Conservation (phyloP, 1,140 invertebrate genomes). For the Anoplophora glabripennis region DNA sequence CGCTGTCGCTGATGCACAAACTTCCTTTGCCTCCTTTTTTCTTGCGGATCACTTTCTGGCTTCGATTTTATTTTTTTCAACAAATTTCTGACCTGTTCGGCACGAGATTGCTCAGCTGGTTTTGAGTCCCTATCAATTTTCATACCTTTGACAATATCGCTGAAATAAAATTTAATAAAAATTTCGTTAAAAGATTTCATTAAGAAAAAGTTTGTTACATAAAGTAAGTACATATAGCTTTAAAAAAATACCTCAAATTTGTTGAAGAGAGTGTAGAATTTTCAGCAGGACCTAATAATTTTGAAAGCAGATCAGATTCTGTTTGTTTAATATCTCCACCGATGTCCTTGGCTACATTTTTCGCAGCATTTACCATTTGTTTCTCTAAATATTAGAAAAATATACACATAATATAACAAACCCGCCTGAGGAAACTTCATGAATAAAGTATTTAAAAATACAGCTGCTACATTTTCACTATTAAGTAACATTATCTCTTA, state of each 20-base stretch:
- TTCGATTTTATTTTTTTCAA: slow-evolving; percentile 23
- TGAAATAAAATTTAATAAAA: slow-evolving; percentile 45
- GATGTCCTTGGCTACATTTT: slow-evolving; percentile 63
- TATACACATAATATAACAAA: not conserved
- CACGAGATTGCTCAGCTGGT: slow-evolving; percentile 34
- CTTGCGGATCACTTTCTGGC: slow-evolving; percentile 1
- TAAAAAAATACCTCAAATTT: slow-evolving; percentile 5
- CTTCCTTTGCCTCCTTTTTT: not conserved
- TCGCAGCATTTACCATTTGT: slow-evolving; percentile 59
- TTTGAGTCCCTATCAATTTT: slow-evolving; percentile 62
- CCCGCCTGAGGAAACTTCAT: no score
- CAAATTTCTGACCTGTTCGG: slow-evolving; percentile 40
- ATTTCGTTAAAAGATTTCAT: no score
- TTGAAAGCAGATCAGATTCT: slow-evolving; percentile 71
- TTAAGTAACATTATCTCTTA: no score
- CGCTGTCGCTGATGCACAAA: not conserved
- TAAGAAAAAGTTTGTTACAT: no score
- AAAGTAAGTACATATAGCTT: no score
- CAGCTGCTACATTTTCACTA: no score
- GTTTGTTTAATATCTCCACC: slow-evolving; percentile 66
- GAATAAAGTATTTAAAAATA: no score
- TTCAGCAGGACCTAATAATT: slow-evolving; percentile 51
- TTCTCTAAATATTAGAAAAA: slow-evolving; percentile 43
- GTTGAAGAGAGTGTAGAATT: not conserved
- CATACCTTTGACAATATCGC: slow-evolving; percentile 70